phyloP scores from a whole-genome alignment of 2,113 vertebrate genomes.

The Poecilia latipinna region DNA sequence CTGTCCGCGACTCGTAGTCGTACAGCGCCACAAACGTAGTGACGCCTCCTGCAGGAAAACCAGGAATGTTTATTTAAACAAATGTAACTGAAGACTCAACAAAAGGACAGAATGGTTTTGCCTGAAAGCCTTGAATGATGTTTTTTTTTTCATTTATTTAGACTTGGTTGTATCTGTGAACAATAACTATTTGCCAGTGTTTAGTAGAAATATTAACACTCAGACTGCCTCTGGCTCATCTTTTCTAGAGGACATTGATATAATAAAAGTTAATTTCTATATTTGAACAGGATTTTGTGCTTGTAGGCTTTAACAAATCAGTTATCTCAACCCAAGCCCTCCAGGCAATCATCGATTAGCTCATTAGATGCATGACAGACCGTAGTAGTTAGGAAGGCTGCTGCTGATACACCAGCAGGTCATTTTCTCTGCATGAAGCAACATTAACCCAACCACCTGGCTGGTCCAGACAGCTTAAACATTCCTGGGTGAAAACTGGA shows the following conservation, averaged over 20 bases:
- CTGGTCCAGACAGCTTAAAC: slow-evolving; percentile 52
- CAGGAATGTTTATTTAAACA: slow-evolving; percentile 28
- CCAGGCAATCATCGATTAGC: slow-evolving; percentile 34
- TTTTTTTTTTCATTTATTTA: neutral
- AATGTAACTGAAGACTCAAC: slow-evolving; percentile 13
- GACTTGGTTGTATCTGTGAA: neutral
- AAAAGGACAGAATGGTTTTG: slow-evolving; percentile 20
- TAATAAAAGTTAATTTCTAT: slow-evolving; percentile 1
- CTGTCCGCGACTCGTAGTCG: slow-evolving; percentile 94
- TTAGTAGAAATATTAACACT: slow-evolving; percentile 53
- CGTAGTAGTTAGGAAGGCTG: slow-evolving; percentile 9
- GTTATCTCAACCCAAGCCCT: slow-evolving; percentile 27
- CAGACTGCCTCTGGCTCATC: slow-evolving; percentile 7
- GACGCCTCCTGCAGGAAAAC: slow-evolving; percentile 86
- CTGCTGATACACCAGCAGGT: slow-evolving; percentile 14
- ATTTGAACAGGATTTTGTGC: slow-evolving; percentile 12
- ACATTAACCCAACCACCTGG: slow-evolving; percentile 68
- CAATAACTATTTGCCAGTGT: slow-evolving; percentile 20
- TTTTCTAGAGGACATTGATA: slow-evolving; percentile 47
- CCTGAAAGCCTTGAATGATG: neutral
- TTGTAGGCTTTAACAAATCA: slow-evolving; percentile 40
- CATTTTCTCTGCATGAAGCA: slow-evolving; percentile 19
- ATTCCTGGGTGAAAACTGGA: slow-evolving; percentile 27
- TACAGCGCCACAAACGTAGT: slow-evolving; percentile 97
- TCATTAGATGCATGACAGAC: slow-evolving; percentile 44